phyloP scores from a whole-genome alignment of 2,113 vertebrate genomes.

The Mesitornis unicolor region DNA sequence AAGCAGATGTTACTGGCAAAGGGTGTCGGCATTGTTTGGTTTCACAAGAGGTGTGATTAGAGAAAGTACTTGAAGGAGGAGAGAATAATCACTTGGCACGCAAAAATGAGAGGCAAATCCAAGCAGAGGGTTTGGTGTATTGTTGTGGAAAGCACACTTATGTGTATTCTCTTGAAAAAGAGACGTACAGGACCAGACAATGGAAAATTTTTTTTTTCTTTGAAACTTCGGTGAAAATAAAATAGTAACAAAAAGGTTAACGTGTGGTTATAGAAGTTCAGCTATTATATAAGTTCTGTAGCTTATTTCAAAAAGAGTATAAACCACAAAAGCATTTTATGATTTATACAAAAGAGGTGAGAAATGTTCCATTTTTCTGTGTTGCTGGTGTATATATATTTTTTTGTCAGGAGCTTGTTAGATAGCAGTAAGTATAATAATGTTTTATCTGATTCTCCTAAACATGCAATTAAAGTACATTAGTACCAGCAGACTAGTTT shows the following conservation, averaged over 20 bases:
- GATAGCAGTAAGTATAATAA: not conserved
- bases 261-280: constrained; percentile 3
- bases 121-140: not conserved
- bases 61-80: not conserved
- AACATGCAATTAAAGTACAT: constrained; percentile 36
- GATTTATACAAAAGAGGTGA: constrained; percentile 5
- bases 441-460: constrained; percentile 16
- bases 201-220: not conserved
- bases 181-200: not conserved
- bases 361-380: not conserved
- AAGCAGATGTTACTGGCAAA: constrained; percentile 11
- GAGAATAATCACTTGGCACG: not conserved
- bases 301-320: not conserved
- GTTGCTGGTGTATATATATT: not conserved
- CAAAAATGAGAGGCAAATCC: not conserved
- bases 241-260: constrained; percentile 29
- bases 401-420: not conserved
- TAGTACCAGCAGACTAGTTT: not conserved
- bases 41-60: constrained; percentile 28
- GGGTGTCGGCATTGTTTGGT: not conserved
- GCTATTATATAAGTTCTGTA: not conserved
- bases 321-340: constrained; percentile 22
- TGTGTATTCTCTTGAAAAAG: not conserved
- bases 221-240: constrained; percentile 41
- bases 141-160: not conserved